Evolutionary conservation across 2,797 vertebrate species (phyloP).

Genomic region (Eulemur mongoz): DNA sequence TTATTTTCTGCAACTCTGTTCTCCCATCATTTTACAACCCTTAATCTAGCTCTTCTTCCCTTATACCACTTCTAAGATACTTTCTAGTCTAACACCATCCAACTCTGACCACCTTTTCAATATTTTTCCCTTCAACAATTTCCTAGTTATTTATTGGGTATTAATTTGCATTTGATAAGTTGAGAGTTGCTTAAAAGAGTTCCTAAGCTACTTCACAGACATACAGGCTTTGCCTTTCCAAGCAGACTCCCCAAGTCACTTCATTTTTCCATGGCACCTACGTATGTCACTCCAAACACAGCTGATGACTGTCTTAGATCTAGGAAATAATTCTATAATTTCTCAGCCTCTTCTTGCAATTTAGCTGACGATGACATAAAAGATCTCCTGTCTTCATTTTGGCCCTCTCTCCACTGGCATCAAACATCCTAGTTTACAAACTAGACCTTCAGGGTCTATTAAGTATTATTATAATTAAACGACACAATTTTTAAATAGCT

Average conservation of each 20-base stretch:
- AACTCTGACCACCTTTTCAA: background rate
- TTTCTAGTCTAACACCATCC: background rate
- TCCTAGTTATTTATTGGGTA: background rate
- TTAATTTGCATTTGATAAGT: background rate
- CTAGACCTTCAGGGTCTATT: background rate
- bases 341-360: background rate
- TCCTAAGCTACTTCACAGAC: background rate
- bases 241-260: background rate
- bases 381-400: background rate
- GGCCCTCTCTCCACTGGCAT: background rate
- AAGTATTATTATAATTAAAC: background rate
- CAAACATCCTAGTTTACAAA: conserved; percentile 36
- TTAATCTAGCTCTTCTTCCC: background rate
- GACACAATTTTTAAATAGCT: conserved; percentile 27
- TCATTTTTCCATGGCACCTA: background rate
- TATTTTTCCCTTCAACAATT: background rate
- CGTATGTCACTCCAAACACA: background rate
- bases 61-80: conserved; percentile 5
- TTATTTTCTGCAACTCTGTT: background rate
- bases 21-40: background rate
- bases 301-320: background rate
- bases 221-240: background rate
- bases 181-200: background rate
- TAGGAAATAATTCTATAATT: background rate
- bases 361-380: background rate